Evolutionary conservation across 2,888 invertebrate species (phyloP).

Genomic region (Aradus depressus): DNA sequence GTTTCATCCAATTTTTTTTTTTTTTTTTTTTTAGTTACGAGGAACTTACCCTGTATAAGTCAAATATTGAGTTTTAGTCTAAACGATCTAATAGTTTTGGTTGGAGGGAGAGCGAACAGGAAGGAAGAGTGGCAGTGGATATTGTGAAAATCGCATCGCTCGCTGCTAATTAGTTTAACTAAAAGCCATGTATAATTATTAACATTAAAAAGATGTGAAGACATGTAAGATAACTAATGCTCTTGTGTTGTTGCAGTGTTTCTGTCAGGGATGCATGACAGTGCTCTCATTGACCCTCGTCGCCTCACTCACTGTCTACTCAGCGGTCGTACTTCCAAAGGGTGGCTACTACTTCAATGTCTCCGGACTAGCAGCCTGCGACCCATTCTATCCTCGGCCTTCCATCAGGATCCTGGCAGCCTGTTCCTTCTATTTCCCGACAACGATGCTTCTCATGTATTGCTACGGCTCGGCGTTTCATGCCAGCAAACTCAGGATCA

Average conservation of each 20-base stretch:
- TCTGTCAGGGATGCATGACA: constrained; percentile 65
- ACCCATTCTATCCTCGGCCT: constrained; percentile 71
- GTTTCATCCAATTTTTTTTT: too few species aligned
- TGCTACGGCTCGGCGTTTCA: constrained; percentile 84
- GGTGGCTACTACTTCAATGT: constrained; percentile 82
- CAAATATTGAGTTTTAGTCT: too few species aligned
- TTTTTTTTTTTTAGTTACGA: too few species aligned
- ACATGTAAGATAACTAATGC: neutral
- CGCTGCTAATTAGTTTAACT: too few species aligned
- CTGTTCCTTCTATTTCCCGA: constrained; percentile 80
- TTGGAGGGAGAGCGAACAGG: too few species aligned
- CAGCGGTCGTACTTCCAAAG: constrained; percentile 67
- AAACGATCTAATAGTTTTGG: too few species aligned
- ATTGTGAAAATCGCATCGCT: too few species aligned
- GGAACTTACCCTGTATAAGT: too few species aligned
- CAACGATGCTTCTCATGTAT: constrained; percentile 84
- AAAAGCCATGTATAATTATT: too few species aligned
- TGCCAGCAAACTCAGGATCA: constrained; percentile 66
- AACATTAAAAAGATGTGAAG: neutral
- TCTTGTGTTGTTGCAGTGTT: constrained; percentile 22
- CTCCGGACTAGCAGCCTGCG: constrained; percentile 74
- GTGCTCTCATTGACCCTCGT: constrained; percentile 78
- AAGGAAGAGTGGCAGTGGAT: too few species aligned
- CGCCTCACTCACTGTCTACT: constrained; percentile 69
- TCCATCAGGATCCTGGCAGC: constrained; percentile 67